Evolutionary conservation across 2,797 vertebrate species (phyloP).

Genomic region (Botia almorhae): DNA sequence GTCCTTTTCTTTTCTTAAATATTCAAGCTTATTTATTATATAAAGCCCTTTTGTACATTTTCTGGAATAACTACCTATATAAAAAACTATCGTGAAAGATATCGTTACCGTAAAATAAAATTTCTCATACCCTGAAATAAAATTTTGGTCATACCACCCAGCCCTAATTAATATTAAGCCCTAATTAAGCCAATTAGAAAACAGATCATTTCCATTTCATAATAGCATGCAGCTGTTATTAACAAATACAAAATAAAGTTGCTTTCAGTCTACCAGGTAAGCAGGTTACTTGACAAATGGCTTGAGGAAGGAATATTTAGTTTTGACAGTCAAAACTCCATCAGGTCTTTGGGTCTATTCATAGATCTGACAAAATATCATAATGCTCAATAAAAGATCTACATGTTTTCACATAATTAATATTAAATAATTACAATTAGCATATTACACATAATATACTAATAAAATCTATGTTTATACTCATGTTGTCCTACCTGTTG

Average conservation of each 20-base stretch:
- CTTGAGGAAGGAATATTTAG: background rate
- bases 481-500: slow-evolving; percentile 39
- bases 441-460: background rate
- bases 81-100: too few relatives aligned
- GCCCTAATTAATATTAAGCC: slow-evolving; percentile 5
- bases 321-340: background rate
- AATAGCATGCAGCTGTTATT: too few relatives aligned
- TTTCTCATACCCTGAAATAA: too few relatives aligned
- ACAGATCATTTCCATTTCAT: background rate
- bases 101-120: too few relatives aligned
- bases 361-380: background rate
- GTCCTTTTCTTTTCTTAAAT: too few relatives aligned
- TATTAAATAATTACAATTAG: too few relatives aligned
- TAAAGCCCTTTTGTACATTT: too few relatives aligned
- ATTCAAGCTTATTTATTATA: too few relatives aligned
- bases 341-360: background rate
- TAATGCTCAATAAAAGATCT: background rate
- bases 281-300: background rate
- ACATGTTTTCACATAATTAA: background rate
- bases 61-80: too few relatives aligned
- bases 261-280: too few relatives aligned
- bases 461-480: background rate
- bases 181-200: background rate
- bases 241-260: too few relatives aligned
- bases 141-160: too few relatives aligned